Conservation (phyloP, 2,888 invertebrate species). For the Eubasilissa splendida region DNA sequence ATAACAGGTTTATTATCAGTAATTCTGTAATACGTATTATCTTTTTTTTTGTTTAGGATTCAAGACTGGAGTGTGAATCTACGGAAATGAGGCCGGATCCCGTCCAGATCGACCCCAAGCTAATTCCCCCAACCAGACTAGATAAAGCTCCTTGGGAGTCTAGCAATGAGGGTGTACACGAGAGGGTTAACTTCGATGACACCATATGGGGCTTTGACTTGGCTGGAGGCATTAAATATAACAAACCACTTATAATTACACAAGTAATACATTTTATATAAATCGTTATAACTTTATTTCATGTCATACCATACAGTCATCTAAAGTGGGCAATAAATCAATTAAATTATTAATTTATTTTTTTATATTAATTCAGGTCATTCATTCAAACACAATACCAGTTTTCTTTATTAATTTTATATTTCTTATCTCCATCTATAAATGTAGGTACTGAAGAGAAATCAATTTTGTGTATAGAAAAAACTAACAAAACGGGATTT, state of each 20-base stretch:
- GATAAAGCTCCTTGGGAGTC: conserved; percentile 67
- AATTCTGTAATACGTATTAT: background rate
- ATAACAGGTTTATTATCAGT: too few species aligned
- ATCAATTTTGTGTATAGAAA: too few species aligned
- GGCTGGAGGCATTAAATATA: conserved; percentile 67
- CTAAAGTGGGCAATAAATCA: too few species aligned
- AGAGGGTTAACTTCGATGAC: conserved; percentile 68
- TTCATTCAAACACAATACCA: too few species aligned
- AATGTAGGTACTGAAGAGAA: too few species aligned
- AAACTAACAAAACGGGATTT: too few species aligned
- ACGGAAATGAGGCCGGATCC: conserved; percentile 34
- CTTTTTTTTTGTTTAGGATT: background rate
- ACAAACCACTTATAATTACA: conserved; percentile 66
- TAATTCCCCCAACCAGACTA: conserved; percentile 60
- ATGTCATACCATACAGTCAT: conserved; percentile 56
- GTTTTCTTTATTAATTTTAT: too few species aligned
- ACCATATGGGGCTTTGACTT: conserved; percentile 68
- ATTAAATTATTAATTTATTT: too few species aligned
- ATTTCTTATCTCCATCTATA: too few species aligned
- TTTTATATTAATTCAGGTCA: too few species aligned
- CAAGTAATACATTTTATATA: conserved; percentile 60
- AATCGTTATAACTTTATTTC: background rate
- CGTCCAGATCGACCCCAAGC: conserved; percentile 41
- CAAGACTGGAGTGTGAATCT: background rate
- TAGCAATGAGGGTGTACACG: conserved; percentile 68